Conservation (phyloP, 2,888 invertebrate species). For the Sipha maydis region DNA sequence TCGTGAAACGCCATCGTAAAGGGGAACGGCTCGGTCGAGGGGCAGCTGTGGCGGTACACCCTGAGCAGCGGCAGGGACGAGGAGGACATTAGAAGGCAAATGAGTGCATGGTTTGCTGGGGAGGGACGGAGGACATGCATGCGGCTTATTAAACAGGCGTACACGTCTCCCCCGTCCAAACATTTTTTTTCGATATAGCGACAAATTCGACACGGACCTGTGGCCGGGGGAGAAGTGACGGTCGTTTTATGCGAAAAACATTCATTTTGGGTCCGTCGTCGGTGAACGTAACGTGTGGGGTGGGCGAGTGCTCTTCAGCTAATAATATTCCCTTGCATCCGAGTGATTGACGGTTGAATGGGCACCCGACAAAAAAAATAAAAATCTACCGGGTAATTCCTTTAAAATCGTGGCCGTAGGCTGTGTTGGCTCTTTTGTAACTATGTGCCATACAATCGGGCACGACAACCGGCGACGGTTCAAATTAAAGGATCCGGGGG, state of each 20-base stretch:
- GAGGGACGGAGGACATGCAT: background rate
- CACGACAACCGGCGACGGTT: conserved; percentile 36
- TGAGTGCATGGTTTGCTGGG: conserved; percentile 36
- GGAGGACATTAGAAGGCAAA: conserved; percentile 53
- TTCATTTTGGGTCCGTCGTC: conserved; percentile 30
- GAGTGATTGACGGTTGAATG: conserved; percentile 61
- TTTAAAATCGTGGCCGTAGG: conserved; percentile 59
- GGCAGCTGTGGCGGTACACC: conserved; percentile 11
- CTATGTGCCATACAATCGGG: background rate
- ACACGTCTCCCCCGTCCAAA: background rate
- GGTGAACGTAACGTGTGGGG: background rate
- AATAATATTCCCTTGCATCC: conserved; percentile 35
- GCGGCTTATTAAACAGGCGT: conserved; percentile 58
- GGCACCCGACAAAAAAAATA: conserved; percentile 22
- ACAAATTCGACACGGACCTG: conserved; percentile 50
- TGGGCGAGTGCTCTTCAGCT: conserved; percentile 39
- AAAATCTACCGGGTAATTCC: conserved; percentile 51
- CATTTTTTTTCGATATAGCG: conserved; percentile 49
- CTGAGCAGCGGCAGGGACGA: background rate
- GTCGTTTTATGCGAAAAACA: conserved; percentile 58
- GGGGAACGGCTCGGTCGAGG: background rate
- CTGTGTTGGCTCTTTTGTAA: conserved; percentile 34
- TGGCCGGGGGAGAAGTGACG: background rate
- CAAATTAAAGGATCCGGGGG: conserved; percentile 43
- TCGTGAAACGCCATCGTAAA: background rate